These are phyloP conservation scores for Hafferia zeledoni DNA, from an alignment of 2,797 vertebrate species.

Conservation along the genomic window DNA sequence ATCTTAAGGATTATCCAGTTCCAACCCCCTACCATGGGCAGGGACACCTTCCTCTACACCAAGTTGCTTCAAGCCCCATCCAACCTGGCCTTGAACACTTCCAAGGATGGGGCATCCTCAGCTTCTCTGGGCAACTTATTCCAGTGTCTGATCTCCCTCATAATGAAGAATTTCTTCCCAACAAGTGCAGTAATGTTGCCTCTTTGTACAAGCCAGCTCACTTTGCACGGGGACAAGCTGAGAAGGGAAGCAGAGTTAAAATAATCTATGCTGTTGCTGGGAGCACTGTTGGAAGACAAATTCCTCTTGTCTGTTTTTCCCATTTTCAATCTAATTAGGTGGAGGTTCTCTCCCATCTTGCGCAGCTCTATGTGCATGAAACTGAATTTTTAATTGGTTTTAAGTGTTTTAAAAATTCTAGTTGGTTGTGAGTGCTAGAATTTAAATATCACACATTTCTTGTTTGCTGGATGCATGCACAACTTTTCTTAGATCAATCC, in stretches of 20 bases:
- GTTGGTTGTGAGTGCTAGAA: neutral
- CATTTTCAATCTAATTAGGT: neutral
- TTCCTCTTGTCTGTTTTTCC: neutral
- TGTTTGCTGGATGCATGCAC: neutral
- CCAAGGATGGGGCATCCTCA: neutral
- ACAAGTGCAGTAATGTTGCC: neutral
- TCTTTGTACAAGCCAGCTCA: neutral
- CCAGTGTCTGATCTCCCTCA: neutral
- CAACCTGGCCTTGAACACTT: neutral
- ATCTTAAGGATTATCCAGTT: neutral
- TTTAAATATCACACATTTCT: rapidly evolving
- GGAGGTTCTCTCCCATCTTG: neutral
- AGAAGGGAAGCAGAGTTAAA: neutral
- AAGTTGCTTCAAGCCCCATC: rapidly evolving
- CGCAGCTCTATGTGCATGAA: neutral
- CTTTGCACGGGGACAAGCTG: neutral
- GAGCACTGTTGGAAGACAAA: neutral
- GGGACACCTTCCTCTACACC: neutral
- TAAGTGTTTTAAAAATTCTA: neutral
- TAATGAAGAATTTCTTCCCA: neutral
- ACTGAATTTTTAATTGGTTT: neutral
- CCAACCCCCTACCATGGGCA: neutral
- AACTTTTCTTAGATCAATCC: neutral
- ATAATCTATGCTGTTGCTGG: neutral
- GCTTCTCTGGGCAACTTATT: rapidly evolving